Evolutionary conservation across 1,140 invertebrate genomes (phyloP).

Genomic region (Hypsibius dujardini): DNA sequence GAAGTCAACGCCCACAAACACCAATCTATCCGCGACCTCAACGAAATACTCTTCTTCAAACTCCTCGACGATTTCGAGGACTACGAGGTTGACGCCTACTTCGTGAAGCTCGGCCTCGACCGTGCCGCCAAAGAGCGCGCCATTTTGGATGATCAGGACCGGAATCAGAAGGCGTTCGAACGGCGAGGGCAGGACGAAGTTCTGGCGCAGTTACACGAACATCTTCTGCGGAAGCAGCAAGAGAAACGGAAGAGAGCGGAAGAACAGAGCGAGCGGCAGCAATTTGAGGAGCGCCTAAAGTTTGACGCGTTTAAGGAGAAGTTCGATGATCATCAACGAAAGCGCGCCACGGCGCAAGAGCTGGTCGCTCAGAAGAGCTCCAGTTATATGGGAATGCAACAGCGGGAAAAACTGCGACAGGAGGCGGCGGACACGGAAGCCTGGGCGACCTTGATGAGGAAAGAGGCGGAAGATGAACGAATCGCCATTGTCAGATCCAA

Average conservation of each 20-base stretch:
- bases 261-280: neutral
- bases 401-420: neutral
- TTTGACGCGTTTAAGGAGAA: neutral
- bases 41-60: neutral
- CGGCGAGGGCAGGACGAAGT: neutral
- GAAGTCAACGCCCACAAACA: neutral
- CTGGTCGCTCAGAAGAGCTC: neutral
- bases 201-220: neutral
- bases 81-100: neutral
- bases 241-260: neutral
- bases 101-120: neutral
- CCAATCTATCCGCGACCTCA: neutral
- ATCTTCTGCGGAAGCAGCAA: neutral
- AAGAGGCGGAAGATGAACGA: neutral
- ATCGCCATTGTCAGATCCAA: too few relatives aligned
- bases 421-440: neutral
- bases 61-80: neutral
- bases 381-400: neutral
- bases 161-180: neutral
- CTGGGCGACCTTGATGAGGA: neutral
- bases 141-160: neutral
- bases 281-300: slow-evolving; percentile 5
- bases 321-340: neutral
- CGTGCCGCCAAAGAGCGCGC: neutral
- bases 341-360: neutral